phyloP scores from a whole-genome alignment of 2,797 vertebrate species.

The Acanthurus leucopareius region DNA sequence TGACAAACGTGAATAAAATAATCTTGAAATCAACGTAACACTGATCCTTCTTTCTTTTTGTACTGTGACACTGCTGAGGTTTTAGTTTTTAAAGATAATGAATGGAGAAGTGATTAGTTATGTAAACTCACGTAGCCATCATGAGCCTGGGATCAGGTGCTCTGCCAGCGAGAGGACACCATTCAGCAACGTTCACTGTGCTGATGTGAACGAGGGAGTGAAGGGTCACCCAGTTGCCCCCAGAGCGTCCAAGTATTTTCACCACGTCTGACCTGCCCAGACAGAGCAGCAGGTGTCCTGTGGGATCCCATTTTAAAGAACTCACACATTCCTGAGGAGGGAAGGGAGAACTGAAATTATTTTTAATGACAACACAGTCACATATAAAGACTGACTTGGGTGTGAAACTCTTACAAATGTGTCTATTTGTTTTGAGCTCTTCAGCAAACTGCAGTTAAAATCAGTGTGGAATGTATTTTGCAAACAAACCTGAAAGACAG shows the following conservation, averaged over 20 bases:
- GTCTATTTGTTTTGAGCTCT: background rate
- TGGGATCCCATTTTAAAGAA: conserved; percentile 87
- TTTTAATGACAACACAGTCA: background rate
- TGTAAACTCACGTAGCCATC: conserved; percentile 85
- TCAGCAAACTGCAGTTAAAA: background rate
- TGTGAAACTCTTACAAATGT: background rate
- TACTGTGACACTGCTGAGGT: background rate
- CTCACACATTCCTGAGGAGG: conserved; percentile 80
- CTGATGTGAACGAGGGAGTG: conserved; percentile 85
- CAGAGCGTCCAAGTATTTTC: conserved; percentile 83
- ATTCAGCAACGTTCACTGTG: conserved; percentile 80
- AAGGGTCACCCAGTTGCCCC: conserved; percentile 81
- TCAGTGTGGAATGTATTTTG: background rate
- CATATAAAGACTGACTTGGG: background rate
- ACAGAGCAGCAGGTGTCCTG: conserved; percentile 86
- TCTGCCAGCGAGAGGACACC: conserved; percentile 85
- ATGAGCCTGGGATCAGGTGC: conserved; percentile 84
- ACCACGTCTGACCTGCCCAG: conserved; percentile 83
- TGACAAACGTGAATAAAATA: background rate
- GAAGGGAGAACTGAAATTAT: background rate
- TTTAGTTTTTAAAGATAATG: background rate
- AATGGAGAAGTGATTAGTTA: background rate
- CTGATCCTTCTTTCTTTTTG: background rate
- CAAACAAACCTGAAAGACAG: conserved; percentile 84
- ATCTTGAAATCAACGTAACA: background rate